phyloP scores from a whole-genome alignment of 2,113 vertebrate species.

The Prionailurus viverrinus region DNA sequence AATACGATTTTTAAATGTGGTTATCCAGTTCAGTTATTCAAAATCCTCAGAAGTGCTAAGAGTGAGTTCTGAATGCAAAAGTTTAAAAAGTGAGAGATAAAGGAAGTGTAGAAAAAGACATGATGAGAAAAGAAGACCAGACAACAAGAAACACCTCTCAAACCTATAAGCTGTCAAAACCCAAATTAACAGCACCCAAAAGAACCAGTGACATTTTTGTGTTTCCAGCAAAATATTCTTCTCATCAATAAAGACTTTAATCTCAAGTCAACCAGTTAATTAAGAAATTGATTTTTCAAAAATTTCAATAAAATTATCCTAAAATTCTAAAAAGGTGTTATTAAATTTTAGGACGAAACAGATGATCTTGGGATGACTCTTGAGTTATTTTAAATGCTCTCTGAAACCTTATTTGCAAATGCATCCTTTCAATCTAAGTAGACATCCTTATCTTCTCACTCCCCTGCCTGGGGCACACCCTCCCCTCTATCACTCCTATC shows the following conservation, averaged over 20 bases:
- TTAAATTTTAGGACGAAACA: slow-evolving; percentile 47
- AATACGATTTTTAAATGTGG: slow-evolving; percentile 58
- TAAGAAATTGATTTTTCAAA: not conserved
- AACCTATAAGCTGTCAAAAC: not conserved
- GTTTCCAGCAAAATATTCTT: slow-evolving; percentile 38
- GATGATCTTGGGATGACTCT: not conserved
- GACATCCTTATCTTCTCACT: not conserved
- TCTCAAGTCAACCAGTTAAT: slow-evolving; percentile 3
- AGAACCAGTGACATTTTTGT: not conserved
- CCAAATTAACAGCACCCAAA: not conserved
- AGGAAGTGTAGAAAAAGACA: not conserved
- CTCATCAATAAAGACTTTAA: slow-evolving; percentile 12
- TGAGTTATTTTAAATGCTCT: not conserved
- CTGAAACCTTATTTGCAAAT: not conserved
- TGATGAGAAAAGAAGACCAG: not conserved
- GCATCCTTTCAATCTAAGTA: not conserved
- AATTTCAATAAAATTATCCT: slow-evolving; percentile 20
- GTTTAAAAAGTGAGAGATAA: slow-evolving; percentile 5
- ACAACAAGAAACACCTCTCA: not conserved
- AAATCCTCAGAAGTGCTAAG: slow-evolving; percentile 44
- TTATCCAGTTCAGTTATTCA: slow-evolving; percentile 39
- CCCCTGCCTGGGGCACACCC: too few species aligned
- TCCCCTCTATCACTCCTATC: not conserved
- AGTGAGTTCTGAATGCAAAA: slow-evolving; percentile 47
- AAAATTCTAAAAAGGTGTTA: slow-evolving; percentile 25